A percentile compares a stretch with the other conserved stretches of the same genome.
Evolutionary conservation across 2,797 vertebrate genomes (phyloP).

Genomic region (Spinus olivaceus): DNA sequence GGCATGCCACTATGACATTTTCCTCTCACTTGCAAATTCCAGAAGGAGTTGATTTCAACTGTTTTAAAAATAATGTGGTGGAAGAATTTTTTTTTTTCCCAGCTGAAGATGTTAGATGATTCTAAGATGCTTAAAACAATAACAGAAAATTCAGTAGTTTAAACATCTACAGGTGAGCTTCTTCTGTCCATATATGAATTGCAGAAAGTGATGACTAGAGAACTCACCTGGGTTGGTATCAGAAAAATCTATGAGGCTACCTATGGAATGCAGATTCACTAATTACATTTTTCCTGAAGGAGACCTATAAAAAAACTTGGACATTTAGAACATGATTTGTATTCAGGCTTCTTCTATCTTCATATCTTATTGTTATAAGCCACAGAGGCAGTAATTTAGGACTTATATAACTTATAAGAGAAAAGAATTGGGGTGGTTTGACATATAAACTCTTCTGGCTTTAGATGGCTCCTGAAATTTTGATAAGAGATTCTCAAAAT

Average conservation of each 20-base stretch:
- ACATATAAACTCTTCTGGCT: background rate
- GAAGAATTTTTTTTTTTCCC: background rate
- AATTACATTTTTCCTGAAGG: background rate
- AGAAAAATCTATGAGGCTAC: background rate
- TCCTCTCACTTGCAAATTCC: background rate
- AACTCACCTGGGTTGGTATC: background rate
- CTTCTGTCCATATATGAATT: background rate
- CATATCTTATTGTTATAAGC: background rate
- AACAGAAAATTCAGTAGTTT: background rate
- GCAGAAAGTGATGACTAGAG: background rate
- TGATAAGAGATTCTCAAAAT: background rate
- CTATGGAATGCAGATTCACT: background rate
- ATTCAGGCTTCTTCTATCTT: background rate
- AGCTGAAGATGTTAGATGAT: background rate
- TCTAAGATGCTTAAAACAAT: background rate
- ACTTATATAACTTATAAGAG: background rate
- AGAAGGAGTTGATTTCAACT: background rate
- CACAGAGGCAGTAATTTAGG: background rate
- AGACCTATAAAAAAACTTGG: background rate
- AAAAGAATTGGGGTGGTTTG: background rate
- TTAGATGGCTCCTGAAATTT: background rate
- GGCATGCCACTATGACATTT: background rate
- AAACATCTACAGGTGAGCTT: background rate
- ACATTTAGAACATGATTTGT: background rate
- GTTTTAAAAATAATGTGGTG: background rate